Percentiles rank a stretch among this genome's conserved stretches.
phyloP scores from a whole-genome alignment of 2,888 invertebrate genomes.

The Xanthorhoe designata region DNA sequence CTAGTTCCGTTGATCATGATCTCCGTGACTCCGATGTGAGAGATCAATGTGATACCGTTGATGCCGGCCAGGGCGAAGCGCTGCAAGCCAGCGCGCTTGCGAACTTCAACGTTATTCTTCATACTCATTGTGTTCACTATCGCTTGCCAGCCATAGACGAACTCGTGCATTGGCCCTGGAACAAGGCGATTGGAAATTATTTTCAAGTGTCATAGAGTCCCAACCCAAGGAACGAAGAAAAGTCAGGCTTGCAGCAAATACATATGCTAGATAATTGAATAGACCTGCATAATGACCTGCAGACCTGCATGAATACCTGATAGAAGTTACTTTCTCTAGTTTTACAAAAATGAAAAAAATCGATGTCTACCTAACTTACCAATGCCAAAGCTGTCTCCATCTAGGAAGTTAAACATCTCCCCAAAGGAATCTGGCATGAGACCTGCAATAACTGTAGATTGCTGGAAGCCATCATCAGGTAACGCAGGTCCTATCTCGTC shows the following conservation, averaged over 20 bases:
- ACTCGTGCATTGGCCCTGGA: slow-evolving; percentile 80
- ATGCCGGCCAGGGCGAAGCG: slow-evolving; percentile 80
- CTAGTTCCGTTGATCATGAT: slow-evolving; percentile 82
- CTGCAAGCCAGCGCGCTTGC: slow-evolving; percentile 78
- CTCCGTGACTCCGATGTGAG: slow-evolving; percentile 80
- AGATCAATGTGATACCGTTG: slow-evolving; percentile 77
- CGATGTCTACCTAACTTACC: slow-evolving; percentile 54
- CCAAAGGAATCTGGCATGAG: slow-evolving; percentile 79
- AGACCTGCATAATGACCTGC: no score
- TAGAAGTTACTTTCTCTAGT: no score
- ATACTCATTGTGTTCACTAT: slow-evolving; percentile 83
- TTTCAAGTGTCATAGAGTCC: no score
- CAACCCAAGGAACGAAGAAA: no score
- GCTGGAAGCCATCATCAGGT: slow-evolving; percentile 68
- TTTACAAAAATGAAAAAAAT: no score
- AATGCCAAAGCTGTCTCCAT: slow-evolving; percentile 81
- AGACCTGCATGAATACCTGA: no score
- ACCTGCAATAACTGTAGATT: slow-evolving; percentile 72
- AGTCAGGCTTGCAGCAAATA: no score
- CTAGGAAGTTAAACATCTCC: slow-evolving; percentile 80
- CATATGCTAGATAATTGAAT: no score
- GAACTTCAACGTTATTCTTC: slow-evolving; percentile 81
- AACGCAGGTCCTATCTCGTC: slow-evolving; percentile 73
- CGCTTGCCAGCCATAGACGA: slow-evolving; percentile 82
- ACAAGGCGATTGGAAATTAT: neutral